phyloP scores from a whole-genome alignment of 2,888 invertebrate species.

The Rutpela maculata region DNA sequence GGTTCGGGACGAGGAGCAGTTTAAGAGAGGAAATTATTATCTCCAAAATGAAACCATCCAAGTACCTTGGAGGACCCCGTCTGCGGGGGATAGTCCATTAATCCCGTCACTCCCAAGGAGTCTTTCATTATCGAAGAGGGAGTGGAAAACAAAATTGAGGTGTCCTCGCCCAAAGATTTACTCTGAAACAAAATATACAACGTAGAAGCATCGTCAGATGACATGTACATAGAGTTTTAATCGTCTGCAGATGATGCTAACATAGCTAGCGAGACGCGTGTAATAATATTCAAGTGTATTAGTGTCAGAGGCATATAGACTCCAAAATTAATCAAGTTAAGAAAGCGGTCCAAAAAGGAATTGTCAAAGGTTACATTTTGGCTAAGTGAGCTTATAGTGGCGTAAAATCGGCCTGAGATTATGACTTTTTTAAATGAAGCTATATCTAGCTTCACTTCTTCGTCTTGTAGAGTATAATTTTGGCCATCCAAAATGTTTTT shows the following conservation, averaged over 20 bases:
- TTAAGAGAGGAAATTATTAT: slow-evolving; percentile 61
- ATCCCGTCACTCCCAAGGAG: slow-evolving; percentile 82
- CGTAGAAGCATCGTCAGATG: slow-evolving; percentile 15
- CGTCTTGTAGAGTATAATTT: no score
- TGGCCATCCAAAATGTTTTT: no score
- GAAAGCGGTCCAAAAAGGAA: slow-evolving; percentile 18
- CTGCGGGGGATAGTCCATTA: slow-evolving; percentile 76
- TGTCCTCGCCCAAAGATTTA: slow-evolving; percentile 87
- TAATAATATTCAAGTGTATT: no score
- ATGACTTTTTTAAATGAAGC: no score
- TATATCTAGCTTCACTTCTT: no score
- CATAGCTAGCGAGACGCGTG: no score
- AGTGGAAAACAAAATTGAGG: slow-evolving; percentile 89
- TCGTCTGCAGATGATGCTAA: no score
- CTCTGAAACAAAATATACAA: slow-evolving; percentile 80
- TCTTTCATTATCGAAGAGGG: slow-evolving; percentile 92
- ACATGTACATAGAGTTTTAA: slow-evolving; percentile 13
- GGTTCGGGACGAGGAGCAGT: slow-evolving; percentile 26
- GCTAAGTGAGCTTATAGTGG: background rate
- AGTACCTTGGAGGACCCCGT: slow-evolving; percentile 72
- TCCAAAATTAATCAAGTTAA: background rate
- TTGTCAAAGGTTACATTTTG: background rate
- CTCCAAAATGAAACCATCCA: slow-evolving; percentile 71
- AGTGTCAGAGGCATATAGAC: no score
- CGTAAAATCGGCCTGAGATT: no score